These are phyloP conservation scores for Anastrepha ludens DNA, from an alignment of 1,140 invertebrate species.

Conservation along the genomic window DNA sequence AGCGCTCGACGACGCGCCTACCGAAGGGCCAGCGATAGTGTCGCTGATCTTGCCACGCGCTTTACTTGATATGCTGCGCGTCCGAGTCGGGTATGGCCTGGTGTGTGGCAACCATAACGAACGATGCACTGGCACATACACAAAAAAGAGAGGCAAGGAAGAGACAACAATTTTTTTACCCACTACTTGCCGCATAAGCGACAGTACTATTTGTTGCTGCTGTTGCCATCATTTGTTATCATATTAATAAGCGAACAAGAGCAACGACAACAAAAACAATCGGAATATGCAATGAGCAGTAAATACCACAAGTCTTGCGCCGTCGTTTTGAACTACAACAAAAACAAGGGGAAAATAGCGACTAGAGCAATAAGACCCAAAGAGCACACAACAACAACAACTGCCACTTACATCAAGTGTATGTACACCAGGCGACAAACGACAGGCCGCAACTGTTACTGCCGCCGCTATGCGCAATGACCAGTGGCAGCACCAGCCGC, in stretches of 20 bases:
- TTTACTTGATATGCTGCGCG: constrained; percentile 9
- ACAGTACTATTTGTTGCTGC: not conserved
- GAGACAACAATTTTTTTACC: not conserved
- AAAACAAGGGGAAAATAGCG: not conserved
- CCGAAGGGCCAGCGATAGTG: not conserved
- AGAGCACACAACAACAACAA: not conserved
- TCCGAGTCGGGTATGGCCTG: not conserved
- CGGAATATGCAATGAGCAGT: not conserved
- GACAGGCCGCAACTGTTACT: not conserved
- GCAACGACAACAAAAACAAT: constrained; percentile 1
- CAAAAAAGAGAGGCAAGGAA: not conserved
- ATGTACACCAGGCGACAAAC: not conserved
- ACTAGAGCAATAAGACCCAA: not conserved
- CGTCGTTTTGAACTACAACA: not conserved
- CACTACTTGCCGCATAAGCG: not conserved
- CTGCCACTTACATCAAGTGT: not conserved
- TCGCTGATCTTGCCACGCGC: constrained; percentile 45
- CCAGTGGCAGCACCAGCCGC: not conserved
- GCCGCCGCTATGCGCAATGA: not conserved
- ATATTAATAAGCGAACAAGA: constrained; percentile 52
- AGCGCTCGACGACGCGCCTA: not conserved
- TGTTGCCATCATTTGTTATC: constrained; percentile 54
- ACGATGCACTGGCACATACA: not conserved
- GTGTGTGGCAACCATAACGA: constrained; percentile 39
- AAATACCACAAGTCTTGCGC: not conserved